Evolutionary conservation across 2,797 vertebrate species (phyloP).

Genomic region (Acanthopagrus latus): DNA sequence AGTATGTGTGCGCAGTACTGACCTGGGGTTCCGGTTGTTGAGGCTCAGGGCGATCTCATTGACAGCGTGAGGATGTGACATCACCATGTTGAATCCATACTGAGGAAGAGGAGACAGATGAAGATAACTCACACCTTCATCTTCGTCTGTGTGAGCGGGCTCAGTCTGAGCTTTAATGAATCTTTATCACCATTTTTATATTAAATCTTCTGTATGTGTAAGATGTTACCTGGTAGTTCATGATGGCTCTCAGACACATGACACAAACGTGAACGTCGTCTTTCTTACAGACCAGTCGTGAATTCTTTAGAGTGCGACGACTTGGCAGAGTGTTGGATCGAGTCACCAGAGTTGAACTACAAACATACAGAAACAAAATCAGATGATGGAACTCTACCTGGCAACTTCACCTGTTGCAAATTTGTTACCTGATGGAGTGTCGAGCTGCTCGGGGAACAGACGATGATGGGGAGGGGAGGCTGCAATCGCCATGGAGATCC

Average conservation of each 20-base stretch:
- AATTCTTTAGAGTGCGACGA: conserved; percentile 94
- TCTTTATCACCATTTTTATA: background rate
- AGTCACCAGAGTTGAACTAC: conserved; percentile 76
- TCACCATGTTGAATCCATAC: conserved; percentile 99
- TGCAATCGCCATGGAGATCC: conserved; percentile 94
- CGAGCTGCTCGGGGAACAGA: conserved; percentile 89
- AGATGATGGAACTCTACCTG: background rate
- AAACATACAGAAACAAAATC: background rate
- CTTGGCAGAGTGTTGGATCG: conserved; percentile 96
- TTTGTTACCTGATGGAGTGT: conserved; percentile 87
- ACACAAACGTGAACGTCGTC: conserved; percentile 98
- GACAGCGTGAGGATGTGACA: conserved; percentile 97
- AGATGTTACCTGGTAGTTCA: conserved; percentile 95
- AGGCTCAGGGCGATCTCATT: conserved; percentile 97
- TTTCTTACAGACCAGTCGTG: conserved; percentile 95
- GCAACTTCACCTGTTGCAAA: too few species aligned
- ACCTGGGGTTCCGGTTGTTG: conserved; percentile 98
- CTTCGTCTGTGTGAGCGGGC: background rate
- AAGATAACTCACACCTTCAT: background rate
- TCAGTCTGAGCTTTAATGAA: background rate
- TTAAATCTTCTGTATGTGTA: background rate
- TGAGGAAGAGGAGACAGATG: conserved; percentile 63
- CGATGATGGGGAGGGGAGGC: conserved; percentile 91
- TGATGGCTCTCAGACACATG: conserved; percentile 97
- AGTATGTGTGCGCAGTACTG: conserved; percentile 35